Conservation (phyloP, 1,140 invertebrate species). For the Cotesia chilonis region DNA sequence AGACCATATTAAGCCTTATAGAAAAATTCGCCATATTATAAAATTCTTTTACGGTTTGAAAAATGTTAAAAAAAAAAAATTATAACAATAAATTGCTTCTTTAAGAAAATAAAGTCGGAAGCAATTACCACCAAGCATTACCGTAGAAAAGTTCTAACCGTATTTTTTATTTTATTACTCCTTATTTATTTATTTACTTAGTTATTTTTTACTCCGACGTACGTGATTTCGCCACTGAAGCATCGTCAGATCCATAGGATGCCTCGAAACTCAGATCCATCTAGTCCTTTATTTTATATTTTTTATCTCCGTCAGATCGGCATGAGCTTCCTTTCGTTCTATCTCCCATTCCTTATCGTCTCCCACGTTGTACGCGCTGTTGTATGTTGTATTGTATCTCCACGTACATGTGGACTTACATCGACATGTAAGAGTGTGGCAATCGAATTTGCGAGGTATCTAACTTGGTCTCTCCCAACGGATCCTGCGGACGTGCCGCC, state of each 20-base stretch:
- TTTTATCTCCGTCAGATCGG: too few relatives aligned
- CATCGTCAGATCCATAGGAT: too few relatives aligned
- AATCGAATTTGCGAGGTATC: conserved; percentile 37
- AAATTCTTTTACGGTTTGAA: too few relatives aligned
- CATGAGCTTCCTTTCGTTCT: too few relatives aligned
- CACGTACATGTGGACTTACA: background rate
- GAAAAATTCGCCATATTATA: too few relatives aligned
- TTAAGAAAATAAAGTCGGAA: conserved; percentile 36
- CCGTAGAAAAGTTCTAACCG: conserved; percentile 32
- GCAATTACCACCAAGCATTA: conserved; percentile 51
- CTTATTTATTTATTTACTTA: conserved; percentile 23
- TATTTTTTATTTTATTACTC: conserved; percentile 36
- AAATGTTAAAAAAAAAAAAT: conserved; percentile 38
- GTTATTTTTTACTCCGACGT: background rate
- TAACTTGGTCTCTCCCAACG: conserved; percentile 23
- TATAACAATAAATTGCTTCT: too few relatives aligned
- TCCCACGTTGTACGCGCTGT: too few relatives aligned
- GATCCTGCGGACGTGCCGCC: conserved; percentile 15
- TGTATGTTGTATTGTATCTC: too few relatives aligned
- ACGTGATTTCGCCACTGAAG: background rate
- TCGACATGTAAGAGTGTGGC: background rate
- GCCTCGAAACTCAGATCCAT: background rate
- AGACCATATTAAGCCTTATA: too few relatives aligned
- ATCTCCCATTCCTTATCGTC: too few relatives aligned
- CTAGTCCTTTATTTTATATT: background rate